Evolutionary conservation across 2,888 invertebrate genomes (phyloP).

Genomic region (Julus scanicus): DNA sequence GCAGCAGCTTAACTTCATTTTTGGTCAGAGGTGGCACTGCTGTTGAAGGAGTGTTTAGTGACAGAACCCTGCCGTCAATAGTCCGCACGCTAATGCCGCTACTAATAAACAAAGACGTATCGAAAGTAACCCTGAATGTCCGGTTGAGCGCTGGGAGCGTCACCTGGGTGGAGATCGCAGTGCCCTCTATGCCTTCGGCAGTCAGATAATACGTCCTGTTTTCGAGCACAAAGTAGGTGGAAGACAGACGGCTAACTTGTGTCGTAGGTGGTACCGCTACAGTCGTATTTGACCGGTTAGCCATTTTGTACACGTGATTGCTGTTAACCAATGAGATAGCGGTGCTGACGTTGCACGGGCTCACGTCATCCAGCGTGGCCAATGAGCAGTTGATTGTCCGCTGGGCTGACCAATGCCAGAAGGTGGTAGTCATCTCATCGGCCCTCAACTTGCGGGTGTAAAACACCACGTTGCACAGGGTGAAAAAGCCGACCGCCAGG

Average conservation of each 20-base stretch:
- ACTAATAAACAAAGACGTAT: background rate
- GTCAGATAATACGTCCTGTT: constrained; percentile 32
- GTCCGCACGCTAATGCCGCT: background rate
- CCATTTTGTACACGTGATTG: background rate
- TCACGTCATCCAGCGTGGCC: background rate
- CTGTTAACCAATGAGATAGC: background rate
- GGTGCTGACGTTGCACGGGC: background rate
- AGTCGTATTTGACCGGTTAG: background rate
- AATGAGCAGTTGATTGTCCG: background rate
- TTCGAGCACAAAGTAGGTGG: constrained; percentile 21
- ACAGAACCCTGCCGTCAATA: background rate
- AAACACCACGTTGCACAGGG: constrained; percentile 69
- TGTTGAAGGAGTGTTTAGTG: background rate
- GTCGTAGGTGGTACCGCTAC: background rate
- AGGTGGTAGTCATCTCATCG: constrained; percentile 52
- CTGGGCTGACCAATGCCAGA: constrained; percentile 53
- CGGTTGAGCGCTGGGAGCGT: constrained; percentile 29
- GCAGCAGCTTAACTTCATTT: background rate
- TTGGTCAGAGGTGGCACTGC: background rate
- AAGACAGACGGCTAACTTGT: constrained; percentile 6
- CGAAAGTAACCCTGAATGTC: constrained; percentile 41
- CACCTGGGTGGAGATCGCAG: background rate
- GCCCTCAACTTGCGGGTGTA: constrained; percentile 62
- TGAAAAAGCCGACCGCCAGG: constrained; percentile 64
- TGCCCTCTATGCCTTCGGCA: background rate